Conservation (phyloP, 1,140 invertebrate species). For the Solenopsis invicta region DNA sequence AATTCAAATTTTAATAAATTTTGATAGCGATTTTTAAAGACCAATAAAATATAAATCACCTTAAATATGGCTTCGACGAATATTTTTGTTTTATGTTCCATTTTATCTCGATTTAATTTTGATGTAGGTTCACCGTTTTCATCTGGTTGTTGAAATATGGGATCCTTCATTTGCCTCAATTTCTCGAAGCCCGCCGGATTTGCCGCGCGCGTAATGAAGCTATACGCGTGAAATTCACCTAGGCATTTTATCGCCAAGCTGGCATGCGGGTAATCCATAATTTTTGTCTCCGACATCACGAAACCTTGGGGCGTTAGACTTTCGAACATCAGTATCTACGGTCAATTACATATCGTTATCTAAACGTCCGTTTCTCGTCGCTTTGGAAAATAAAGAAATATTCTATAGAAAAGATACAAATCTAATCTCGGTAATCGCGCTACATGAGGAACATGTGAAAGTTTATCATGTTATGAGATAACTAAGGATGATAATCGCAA, state of each 20-base stretch:
- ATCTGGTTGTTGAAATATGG: constrained; percentile 31
- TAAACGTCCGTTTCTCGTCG: not conserved
- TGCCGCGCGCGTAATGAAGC: constrained; percentile 80
- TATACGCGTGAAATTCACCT: constrained; percentile 83
- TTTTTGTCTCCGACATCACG: constrained; percentile 75
- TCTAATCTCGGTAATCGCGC: constrained; percentile 1
- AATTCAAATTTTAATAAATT: not conserved
- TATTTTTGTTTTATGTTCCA: not conserved
- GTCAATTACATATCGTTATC: not conserved
- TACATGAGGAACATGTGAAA: constrained; percentile 25
- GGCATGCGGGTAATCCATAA: constrained; percentile 81
- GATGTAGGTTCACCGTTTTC: no score
- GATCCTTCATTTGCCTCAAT: constrained; percentile 67
- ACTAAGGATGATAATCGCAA: constrained; percentile 38
- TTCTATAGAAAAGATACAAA: not conserved
- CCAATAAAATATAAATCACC: not conserved
- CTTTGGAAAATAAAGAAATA: not conserved
- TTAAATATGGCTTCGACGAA: not conserved
- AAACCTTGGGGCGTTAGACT: constrained; percentile 83
- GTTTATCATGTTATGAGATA: constrained; percentile 65
- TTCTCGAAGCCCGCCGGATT: constrained; percentile 74
- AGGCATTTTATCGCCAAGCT: constrained; percentile 79
- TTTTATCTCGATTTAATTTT: not conserved
- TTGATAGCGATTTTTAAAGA: not conserved
- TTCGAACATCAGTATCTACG: constrained; percentile 82